phyloP scores from a whole-genome alignment of 2,113 vertebrate genomes.

The Notothenia rossii region DNA sequence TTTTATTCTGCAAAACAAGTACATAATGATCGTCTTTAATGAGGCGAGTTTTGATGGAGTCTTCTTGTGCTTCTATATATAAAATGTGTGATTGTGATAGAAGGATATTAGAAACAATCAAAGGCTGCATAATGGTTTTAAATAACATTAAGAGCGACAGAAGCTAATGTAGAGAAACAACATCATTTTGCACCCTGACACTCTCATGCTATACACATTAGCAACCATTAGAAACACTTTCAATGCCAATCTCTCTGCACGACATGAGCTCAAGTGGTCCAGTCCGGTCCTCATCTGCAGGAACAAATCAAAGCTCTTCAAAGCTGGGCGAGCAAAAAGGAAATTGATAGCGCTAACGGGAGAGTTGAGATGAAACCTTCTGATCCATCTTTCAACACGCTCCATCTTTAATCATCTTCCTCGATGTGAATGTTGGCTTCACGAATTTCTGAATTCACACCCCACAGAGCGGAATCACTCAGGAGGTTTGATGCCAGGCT shows the following conservation, averaged over 20 bases:
- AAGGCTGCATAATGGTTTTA: background rate
- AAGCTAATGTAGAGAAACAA: background rate
- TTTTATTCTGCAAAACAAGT: background rate
- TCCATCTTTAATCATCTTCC: conserved; percentile 76
- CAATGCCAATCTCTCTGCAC: background rate
- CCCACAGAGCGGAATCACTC: conserved; percentile 44
- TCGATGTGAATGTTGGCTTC: conserved; percentile 54
- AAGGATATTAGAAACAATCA: background rate
- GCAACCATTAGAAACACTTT: conserved; percentile 1
- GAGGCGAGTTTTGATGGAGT: background rate
- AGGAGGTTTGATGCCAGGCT: conserved; percentile 36
- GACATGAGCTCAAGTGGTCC: background rate
- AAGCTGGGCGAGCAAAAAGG: conserved; percentile 30
- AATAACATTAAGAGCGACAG: background rate
- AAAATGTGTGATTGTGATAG: background rate
- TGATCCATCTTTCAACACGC: conserved; percentile 80
- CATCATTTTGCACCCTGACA: conserved; percentile 9
- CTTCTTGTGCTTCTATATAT: background rate
- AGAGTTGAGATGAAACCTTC: conserved; percentile 26
- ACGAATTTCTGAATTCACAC: conserved; percentile 65
- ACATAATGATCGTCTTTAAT: background rate
- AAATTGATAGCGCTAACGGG: background rate
- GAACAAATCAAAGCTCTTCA: conserved; percentile 55
- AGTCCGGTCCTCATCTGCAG: conserved; percentile 11
- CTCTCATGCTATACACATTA: no score